These are phyloP conservation scores for Littorina saxatilis DNA, from an alignment of 1,140 invertebrate genomes.

Conservation along the genomic window DNA sequence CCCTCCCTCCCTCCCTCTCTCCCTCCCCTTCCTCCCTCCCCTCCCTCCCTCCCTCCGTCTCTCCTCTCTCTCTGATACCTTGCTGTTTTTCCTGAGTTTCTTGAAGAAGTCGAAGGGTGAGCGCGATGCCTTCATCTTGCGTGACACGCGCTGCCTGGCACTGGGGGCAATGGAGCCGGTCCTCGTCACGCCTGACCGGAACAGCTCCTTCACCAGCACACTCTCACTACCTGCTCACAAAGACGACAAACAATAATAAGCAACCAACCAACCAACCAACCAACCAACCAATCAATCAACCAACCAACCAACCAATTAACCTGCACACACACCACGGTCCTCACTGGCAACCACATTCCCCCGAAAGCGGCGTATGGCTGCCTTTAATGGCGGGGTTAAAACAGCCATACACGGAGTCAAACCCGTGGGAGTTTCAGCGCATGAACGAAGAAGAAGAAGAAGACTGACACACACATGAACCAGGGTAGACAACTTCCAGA, in stretches of 20 bases:
- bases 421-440: no score
- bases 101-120: conserved; percentile 45
- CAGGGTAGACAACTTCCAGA: no score
- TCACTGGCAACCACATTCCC: no score
- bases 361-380: no score
- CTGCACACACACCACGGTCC: no score
- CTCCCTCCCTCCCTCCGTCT: conserved; percentile 8
- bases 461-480: no score
- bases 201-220: conserved; percentile 63
- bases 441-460: no score
- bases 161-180: conserved; percentile 66
- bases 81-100: conserved; percentile 16
- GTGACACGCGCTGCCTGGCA: conserved; percentile 50
- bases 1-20: conserved; percentile 6
- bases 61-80: conserved; percentile 1
- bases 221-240: conserved; percentile 60
- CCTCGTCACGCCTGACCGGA: conserved; percentile 60
- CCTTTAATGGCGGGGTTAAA: no score
- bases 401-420: no score
- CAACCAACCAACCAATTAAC: background rate
- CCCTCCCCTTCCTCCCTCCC: background rate
- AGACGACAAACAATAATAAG: no score
- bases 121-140: conserved; percentile 24
- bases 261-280: no score
- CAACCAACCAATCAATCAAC: no score